phyloP scores from a whole-genome alignment of 2,797 vertebrate genomes.

The Petrocephalus schoutedeni region DNA sequence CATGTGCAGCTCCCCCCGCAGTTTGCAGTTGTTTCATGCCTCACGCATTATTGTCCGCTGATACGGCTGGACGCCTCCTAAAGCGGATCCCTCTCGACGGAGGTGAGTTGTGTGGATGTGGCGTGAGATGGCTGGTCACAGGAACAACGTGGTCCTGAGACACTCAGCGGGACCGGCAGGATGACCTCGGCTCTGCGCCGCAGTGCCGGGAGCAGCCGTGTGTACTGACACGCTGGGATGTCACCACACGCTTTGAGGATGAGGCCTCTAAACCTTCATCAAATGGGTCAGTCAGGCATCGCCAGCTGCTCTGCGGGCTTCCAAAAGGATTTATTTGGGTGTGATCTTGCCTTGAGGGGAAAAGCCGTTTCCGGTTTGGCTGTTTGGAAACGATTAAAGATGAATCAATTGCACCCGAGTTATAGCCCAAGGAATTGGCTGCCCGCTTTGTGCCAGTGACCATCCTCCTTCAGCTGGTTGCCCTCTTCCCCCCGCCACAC shows the following conservation, averaged over 20 bases:
- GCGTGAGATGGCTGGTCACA: background rate
- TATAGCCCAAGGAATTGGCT: background rate
- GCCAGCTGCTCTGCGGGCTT: background rate
- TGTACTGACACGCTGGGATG: background rate
- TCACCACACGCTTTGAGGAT: background rate
- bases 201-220: background rate
- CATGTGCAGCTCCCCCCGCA: background rate
- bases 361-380: background rate
- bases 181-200: background rate
- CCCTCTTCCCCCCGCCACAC: background rate
- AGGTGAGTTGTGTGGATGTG: background rate
- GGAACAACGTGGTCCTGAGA: background rate
- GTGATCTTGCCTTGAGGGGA: background rate
- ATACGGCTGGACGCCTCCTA: background rate
- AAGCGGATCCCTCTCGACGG: background rate
- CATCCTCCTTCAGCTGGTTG: background rate
- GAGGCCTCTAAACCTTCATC: background rate
- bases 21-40: background rate
- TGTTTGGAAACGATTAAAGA: constrained; percentile 10
- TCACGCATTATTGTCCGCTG: background rate
- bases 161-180: background rate
- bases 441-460: background rate
- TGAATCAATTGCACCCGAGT: background rate
- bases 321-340: background rate
- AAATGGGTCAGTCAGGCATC: background rate